Percentiles rank a stretch among this genome's conserved stretches.
Conservation (phyloP, 1,140 invertebrate species). For the Pseudachorutes palmiensis region DNA sequence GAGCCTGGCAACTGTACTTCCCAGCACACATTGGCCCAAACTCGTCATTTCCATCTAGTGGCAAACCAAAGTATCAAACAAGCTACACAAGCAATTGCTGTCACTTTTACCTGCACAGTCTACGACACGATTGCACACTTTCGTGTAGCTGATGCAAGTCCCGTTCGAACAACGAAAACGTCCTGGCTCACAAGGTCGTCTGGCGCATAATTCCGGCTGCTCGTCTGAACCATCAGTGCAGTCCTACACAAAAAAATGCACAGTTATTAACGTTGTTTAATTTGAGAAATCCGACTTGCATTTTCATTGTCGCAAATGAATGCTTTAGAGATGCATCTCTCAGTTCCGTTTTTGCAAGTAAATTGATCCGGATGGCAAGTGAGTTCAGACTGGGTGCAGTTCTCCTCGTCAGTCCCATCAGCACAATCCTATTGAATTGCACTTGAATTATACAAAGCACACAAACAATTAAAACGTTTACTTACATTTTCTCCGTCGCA, state of each 20-base stretch:
- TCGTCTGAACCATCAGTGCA: conserved; percentile 57
- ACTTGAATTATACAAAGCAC: background rate
- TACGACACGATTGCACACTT: conserved; percentile 54
- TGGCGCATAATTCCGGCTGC: conserved; percentile 41
- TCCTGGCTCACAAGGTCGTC: conserved; percentile 41
- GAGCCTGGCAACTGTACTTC: conserved; percentile 18
- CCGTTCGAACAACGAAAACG: conserved; percentile 46
- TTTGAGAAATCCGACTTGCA: background rate
- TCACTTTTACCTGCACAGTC: conserved; percentile 55
- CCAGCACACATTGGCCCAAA: conserved; percentile 40
- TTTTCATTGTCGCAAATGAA: conserved; percentile 53
- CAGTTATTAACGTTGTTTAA: too few species aligned
- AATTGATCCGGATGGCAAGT: conserved; percentile 44
- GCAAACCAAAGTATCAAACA: conserved; percentile 39
- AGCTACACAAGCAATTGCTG: background rate
- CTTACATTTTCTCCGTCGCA: conserved; percentile 10
- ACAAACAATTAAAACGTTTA: background rate
- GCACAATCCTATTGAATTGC: background rate
- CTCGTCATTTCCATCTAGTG: conserved; percentile 53
- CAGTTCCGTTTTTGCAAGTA: conserved; percentile 46
- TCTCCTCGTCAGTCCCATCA: conserved; percentile 42
- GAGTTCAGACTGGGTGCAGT: conserved; percentile 47
- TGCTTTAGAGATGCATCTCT: conserved; percentile 46
- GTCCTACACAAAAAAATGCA: conserved; percentile 42
- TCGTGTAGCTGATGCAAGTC: conserved; percentile 45